Evolutionary conservation across 2,113 vertebrate species (phyloP), one percentile per base, ranked within the genome.

Genomic region (Tetraodon nigroviridis): DNA sequence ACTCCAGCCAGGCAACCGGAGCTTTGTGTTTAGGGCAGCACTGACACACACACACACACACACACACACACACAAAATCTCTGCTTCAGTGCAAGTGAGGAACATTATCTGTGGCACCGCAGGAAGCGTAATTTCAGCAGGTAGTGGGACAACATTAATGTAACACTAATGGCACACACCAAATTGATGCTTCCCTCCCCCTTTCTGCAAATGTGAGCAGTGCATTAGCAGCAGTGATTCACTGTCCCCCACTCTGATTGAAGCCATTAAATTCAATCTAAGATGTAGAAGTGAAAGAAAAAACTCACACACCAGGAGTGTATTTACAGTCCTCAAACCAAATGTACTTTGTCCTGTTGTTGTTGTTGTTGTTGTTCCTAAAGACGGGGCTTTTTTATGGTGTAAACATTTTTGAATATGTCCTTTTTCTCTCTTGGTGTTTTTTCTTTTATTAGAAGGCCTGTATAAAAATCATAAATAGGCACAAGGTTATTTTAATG

Each of bases 241-340:
- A 61, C 70, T 32, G 29, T 71, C 50, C 48, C 24, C 51, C n/a
- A 18, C 57, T 45, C 61, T 81, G 83, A 87, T 74, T 83, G 76
- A 70, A 77, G 76, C 76, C 75, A 82, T 87, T 84, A 81, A 71
- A 84, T 80, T 69, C 78, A 81, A 85, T 81, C 83, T 75, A 78
- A 73, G 51, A 69, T 67, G 64, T 46, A 58, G 24, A 74, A 63
- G 62, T 41, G 41, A 62, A 75, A 71, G 48, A 42, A 51, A 51
- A 53, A 72, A 76, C 71, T 58, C 20, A 59, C 62, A 54, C 50
- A 50, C 61, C 75, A 75, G 73, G 76, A 73, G 49, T 80, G 59
- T 63, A 51, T 63, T 27, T 46, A 48, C 46, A 48, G n/a, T n/a
- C 57, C 55, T 65, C 58, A 61, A 54, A 68, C 51, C 68, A 67